phyloP scores from a whole-genome alignment of 1,140 invertebrate genomes.

The Drosophila nasuta region DNA sequence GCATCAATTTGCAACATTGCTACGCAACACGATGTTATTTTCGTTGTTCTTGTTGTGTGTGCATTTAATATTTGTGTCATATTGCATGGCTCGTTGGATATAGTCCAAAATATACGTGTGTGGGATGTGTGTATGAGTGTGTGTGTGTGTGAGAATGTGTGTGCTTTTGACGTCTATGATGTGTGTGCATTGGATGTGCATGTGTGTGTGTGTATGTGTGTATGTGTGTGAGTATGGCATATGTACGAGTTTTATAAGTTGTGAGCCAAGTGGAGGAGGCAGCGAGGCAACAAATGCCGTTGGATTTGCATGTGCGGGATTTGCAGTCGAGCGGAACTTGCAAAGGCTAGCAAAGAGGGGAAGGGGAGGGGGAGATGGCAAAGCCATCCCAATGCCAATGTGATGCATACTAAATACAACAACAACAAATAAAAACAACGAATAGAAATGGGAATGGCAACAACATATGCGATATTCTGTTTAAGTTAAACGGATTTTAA shows the following conservation, averaged over 20 bases:
- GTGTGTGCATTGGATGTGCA: conserved; percentile 1
- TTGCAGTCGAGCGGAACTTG: conserved; percentile 22
- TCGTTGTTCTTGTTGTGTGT: conserved; percentile 43
- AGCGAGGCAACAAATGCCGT: conserved; percentile 32
- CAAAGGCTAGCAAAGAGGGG: neutral
- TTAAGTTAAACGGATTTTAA: conserved; percentile 53
- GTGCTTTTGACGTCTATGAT: neutral
- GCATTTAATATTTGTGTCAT: conserved; percentile 69
- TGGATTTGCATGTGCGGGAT: conserved; percentile 46
- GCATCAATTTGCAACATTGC: neutral
- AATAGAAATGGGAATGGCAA: neutral
- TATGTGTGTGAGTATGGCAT: conserved; percentile 20
- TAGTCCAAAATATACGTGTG: conserved; percentile 38
- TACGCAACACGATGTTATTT: neutral
- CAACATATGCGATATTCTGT: conserved; percentile 28
- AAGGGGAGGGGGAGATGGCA: neutral
- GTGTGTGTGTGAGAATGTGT: neutral
- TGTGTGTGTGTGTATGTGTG: too few species aligned
- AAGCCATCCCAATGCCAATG: conserved; percentile 24
- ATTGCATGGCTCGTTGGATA: conserved; percentile 71
- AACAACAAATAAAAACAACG: conserved; percentile 5
- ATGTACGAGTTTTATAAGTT: conserved; percentile 41
- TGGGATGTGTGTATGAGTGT: neutral
- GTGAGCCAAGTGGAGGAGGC: conserved; percentile 24
- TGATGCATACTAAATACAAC: conserved; percentile 34